Evolutionary conservation across 2,888 invertebrate genomes (phyloP), one percentile per base, ranked within the genome.

Genomic region (Drosophila barbarae): DNA sequence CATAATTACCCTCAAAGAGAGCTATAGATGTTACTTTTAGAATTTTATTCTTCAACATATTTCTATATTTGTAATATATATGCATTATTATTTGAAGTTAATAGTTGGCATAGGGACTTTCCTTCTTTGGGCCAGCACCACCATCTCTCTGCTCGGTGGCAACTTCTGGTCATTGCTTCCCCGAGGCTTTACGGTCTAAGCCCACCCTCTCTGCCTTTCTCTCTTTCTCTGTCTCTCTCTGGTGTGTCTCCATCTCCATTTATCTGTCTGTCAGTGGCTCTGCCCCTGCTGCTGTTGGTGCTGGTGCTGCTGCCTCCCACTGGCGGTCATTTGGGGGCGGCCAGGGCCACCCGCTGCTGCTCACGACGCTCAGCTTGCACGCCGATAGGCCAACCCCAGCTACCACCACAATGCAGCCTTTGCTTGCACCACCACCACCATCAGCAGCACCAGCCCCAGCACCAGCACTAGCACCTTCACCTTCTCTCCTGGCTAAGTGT

Each of bases 261-360:
- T 30, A 21, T 34, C 32, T 39, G 10, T 60, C 32, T 47, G 5
- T 60, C 23, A 28, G 35, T 15, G 42, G 42, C 64, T 49, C 46
- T 26, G 8, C 41, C 41, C 8, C 30, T 30, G 32, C 32, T 32
- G 23, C 41, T 26, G 26, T 18, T 18, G 18, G 18, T 18, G 18
- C 26, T 26, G 26, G 1, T 44, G 10, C 26, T 46, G 47, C 12
- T 54, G 53, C 53, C 53, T 28, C 55, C 55, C 55, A 55, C 55
- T 59, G 79, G 76, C 78, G 70, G 78, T 75, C 81, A 77, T 77
- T 77, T 75, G 46, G 51, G 60, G 44, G 34, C 34, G 34, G 34
- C 34, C 34, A 13, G 18, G 58, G 52, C 77, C 81, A 80, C 84
- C 78, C 78, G 82, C 78, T 76, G 83, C 76, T 79, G 79, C 79